These are phyloP conservation scores for Serrognathus titanus DNA, from an alignment of 2,888 invertebrate species.

Conservation along the genomic window DNA sequence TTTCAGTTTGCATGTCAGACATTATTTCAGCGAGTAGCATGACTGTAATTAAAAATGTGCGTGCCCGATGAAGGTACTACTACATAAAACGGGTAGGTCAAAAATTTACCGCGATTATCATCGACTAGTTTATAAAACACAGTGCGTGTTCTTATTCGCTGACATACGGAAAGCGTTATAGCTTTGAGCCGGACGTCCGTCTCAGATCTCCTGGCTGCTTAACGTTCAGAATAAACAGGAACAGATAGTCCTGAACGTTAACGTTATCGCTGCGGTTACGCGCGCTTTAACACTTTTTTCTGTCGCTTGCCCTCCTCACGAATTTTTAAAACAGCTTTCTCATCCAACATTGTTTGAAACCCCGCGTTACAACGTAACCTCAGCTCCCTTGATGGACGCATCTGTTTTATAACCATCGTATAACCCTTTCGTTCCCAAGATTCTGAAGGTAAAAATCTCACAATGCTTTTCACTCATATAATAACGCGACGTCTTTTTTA, in stretches of 20 bases:
- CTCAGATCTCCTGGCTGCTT: slow-evolving; percentile 22
- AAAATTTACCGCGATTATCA: slow-evolving; percentile 33
- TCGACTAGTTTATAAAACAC: slow-evolving; percentile 3
- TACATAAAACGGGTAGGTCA: slow-evolving; percentile 33
- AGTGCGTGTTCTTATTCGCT: slow-evolving; percentile 3
- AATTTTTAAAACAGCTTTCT: too few relatives aligned
- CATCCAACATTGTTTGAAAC: too few relatives aligned
- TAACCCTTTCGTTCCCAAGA: too few relatives aligned
- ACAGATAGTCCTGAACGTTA: slow-evolving; percentile 13
- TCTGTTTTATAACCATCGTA: too few relatives aligned
- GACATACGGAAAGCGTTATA: slow-evolving; percentile 19
- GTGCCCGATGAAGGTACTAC: slow-evolving; percentile 33
- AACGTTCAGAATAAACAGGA: slow-evolving; percentile 26
- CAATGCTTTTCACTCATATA: too few relatives aligned
- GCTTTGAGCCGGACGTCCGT: slow-evolving; percentile 28
- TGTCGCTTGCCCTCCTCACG: too few relatives aligned
- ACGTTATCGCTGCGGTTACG: too few relatives aligned
- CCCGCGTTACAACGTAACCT: too few relatives aligned
- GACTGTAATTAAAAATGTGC: slow-evolving; percentile 35
- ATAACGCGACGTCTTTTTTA: too few relatives aligned
- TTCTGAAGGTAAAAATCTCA: too few relatives aligned
- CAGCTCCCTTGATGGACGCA: too few relatives aligned
- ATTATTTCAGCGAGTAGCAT: background rate
- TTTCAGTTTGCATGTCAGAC: background rate
- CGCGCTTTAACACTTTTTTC: too few relatives aligned